Conservation (phyloP, 2,113 vertebrate species). For the Elephantulus edwardii region DNA sequence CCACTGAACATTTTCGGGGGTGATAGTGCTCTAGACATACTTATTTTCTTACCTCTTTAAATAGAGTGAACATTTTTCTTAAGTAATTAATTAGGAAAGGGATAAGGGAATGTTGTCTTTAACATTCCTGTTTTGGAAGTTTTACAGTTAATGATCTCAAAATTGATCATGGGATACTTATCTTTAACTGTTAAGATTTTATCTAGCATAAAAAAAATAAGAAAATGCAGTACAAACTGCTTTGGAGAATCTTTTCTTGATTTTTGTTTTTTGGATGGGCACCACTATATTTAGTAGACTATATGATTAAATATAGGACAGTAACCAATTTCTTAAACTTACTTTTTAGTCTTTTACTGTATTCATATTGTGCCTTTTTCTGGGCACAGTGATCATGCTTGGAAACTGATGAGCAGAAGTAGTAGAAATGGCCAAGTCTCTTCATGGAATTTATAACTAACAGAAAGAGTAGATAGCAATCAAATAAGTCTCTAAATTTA, state of each 20-base stretch:
- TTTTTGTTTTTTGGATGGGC: slow-evolving; percentile 22
- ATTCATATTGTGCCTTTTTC: background rate
- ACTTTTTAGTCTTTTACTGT: background rate
- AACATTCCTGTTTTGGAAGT: background rate
- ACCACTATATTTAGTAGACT: background rate
- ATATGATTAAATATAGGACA: background rate
- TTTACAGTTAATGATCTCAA: background rate
- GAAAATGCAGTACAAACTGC: background rate
- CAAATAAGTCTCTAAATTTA: background rate
- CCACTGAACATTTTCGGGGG: slow-evolving; percentile 38
- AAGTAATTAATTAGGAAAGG: slow-evolving; percentile 1
- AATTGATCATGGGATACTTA: background rate
- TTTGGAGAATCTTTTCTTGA: slow-evolving; percentile 7
- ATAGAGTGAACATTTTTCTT: background rate
- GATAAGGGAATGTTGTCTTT: background rate
- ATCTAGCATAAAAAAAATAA: background rate
- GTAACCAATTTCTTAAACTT: background rate
- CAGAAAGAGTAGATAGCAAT: background rate
- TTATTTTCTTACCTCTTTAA: slow-evolving; percentile 14
- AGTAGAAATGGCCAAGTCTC: background rate
- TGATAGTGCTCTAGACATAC: slow-evolving; percentile 19
- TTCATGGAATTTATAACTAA: background rate
- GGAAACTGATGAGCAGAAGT: slow-evolving; percentile 27
- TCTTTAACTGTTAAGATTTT: background rate
- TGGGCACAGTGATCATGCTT: background rate